Base-by-base conservation (phyloP, 2,888 invertebrate species). In the Plebejus argus region DNA sequence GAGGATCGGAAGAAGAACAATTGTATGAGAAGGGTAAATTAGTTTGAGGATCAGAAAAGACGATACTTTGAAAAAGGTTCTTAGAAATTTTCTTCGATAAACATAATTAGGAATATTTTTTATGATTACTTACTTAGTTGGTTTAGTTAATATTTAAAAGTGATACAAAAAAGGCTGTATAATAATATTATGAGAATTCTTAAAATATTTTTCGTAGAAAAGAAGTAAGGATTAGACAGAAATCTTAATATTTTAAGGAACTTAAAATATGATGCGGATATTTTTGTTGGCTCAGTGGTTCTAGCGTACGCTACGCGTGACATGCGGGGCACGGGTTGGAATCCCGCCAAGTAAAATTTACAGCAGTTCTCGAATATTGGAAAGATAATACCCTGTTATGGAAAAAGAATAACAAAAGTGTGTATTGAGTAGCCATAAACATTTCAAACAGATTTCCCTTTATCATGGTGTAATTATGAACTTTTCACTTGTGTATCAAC, bases 251-350 rank as follows among this genome's bases (percentile, higher is more conserved):
- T n/a, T n/a, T n/a, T n/a, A n/a, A n/a, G n/a, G n/a, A n/a, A n/a
- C n/a, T n/a, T n/a, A n/a, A n/a, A n/a, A n/a, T n/a, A 15, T 33
- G 15, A 66, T 66, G 66, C 66, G 66, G 66, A 66, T 66, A 66
- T 66, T 66, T 33, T 66, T 66, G 28, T 66, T 66, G 28, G 15
- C 66, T 66, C 5, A 33, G 18, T 15, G 15, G 15, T 33, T 15
- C 61, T 66, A 66, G 66, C 28, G 66, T 66, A 66, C 66, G 66
- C 28, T 28, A 66, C 28, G 28, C 28, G 15, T 4, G 15, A 1
- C 7, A 66, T 18, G 28, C 66, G 28, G 28, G 66, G 33, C 61
- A 3, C 12, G 61, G 61, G 23, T 66, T 66, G 66, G 66, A 66
- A 66, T 66, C 28, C 28, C 28, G 66, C 66, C 66, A 66, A 66